Evolutionary conservation across 2,888 invertebrate genomes (phyloP).

Genomic region (Drosophila mettleri): DNA sequence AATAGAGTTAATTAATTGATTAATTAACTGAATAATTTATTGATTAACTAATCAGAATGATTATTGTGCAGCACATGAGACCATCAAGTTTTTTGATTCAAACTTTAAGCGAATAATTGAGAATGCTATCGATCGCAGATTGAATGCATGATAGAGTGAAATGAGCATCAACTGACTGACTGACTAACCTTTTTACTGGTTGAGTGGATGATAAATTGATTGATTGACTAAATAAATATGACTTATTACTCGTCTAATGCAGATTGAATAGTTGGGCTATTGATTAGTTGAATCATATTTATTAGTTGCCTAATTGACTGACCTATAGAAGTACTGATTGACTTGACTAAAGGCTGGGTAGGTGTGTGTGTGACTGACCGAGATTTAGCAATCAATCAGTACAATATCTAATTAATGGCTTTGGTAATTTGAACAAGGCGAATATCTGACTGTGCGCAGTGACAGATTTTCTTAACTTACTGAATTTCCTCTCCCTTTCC

Average conservation of each 20-base stretch:
- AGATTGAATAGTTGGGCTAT: background rate
- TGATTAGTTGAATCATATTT: background rate
- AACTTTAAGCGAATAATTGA: too few species aligned
- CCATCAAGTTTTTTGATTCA: too few species aligned
- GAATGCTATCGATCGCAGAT: too few species aligned
- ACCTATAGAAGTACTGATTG: background rate
- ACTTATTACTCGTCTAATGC: background rate
- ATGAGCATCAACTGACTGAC: background rate
- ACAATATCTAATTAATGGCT: too few species aligned
- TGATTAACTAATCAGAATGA: background rate
- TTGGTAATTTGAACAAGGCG: too few species aligned
- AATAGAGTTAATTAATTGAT: too few species aligned
- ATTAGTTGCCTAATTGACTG: slow-evolving; percentile 1
- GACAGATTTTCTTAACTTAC: background rate
- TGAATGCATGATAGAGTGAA: background rate
- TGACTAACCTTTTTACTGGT: background rate
- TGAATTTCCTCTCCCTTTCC: slow-evolving; percentile 13
- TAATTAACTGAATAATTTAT: background rate
- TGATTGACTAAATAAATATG: too few species aligned
- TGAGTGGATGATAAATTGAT: background rate
- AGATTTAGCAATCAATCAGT: background rate
- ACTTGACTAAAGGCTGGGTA: too few species aligned
- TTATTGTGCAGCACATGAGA: too few species aligned
- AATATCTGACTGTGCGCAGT: too few species aligned
- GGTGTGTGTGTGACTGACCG: background rate